Evolutionary conservation across 2,888 invertebrate genomes (phyloP).

Genomic region (Ypsolopha scabrella): DNA sequence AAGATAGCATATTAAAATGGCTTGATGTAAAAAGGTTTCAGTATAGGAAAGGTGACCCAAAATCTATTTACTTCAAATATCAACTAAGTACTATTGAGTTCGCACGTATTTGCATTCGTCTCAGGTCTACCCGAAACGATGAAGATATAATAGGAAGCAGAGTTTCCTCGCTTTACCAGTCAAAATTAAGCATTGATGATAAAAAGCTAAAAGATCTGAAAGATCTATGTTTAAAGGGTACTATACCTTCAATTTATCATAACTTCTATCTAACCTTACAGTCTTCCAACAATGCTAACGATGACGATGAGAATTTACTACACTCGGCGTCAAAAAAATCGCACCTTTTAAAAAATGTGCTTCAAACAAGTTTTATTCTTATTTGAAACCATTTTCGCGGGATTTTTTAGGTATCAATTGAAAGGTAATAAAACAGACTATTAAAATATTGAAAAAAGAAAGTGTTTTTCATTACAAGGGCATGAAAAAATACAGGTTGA

Average conservation of each 20-base stretch:
- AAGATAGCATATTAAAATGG: not conserved
- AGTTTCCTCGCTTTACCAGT: not conserved
- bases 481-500: too few relatives aligned
- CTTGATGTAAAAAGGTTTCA: not conserved
- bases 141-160: not conserved
- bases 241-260: not conserved
- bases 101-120: not conserved
- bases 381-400: too few relatives aligned
- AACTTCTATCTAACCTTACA: not conserved
- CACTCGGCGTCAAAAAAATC: too few relatives aligned
- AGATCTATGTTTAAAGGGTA: not conserved
- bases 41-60: not conserved
- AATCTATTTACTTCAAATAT: not conserved
- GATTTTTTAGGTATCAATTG: too few relatives aligned
- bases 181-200: not conserved
- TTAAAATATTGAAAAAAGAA: too few relatives aligned
- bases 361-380: too few relatives aligned
- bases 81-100: too few relatives aligned
- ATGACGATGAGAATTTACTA: too few relatives aligned
- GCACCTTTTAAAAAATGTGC: too few relatives aligned
- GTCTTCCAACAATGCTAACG: not conserved
- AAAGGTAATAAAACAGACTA: too few relatives aligned
- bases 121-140: not conserved
- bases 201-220: not conserved
- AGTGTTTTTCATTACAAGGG: too few relatives aligned